A percentile compares a stretch with the other conserved stretches of the same genome.
Evolutionary conservation across 37 sponge, comb jelly and placozoan genomes (phyloP).

Genomic region (Spongia lamella): DNA sequence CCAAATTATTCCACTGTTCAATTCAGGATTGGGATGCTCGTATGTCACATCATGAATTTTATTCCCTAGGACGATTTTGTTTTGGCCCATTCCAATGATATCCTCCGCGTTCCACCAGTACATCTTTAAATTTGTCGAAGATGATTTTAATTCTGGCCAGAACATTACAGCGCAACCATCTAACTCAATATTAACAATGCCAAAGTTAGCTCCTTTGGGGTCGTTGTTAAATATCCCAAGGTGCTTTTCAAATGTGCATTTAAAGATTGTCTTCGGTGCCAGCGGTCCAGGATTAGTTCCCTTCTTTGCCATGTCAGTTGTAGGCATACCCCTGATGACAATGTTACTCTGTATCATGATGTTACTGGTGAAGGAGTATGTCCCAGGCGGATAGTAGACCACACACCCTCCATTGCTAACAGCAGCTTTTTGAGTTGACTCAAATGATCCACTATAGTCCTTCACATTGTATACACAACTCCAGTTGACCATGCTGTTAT

Average conservation of each 20-base stretch:
- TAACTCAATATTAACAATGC: slow-evolving; percentile 3
- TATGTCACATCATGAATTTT: slow-evolving; percentile 13
- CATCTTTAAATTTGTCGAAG: slow-evolving; percentile 2
- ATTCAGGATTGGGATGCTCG: slow-evolving; percentile 6
- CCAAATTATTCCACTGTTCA: not conserved
- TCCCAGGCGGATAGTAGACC: slow-evolving; percentile 6
- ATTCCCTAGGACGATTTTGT: slow-evolving; percentile 15
- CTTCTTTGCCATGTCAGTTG: slow-evolving; percentile 2
- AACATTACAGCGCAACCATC: slow-evolving; percentile 16
- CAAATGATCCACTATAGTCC: slow-evolving; percentile 1
- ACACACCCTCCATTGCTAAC: slow-evolving; percentile 2
- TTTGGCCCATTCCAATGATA: slow-evolving; percentile 8
- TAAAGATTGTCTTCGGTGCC: slow-evolving; percentile 9
- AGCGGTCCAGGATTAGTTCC: not conserved
- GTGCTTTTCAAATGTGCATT: slow-evolving; percentile 4
- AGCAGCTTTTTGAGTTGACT: slow-evolving; percentile 15
- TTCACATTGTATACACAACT: slow-evolving; percentile 19
- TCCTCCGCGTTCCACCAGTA: slow-evolving; percentile 4
- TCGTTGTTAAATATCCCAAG: slow-evolving; percentile 6
- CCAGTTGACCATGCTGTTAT: slow-evolving; percentile 14
- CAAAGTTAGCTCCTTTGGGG: slow-evolving; percentile 10
- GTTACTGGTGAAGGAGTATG: not conserved
- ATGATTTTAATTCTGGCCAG: slow-evolving; percentile 7
- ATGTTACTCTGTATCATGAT: slow-evolving; percentile 1
- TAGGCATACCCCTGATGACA: slow-evolving; percentile 6